These are phyloP conservation scores for Dolichoris vasculosae DNA, from an alignment of 1,140 invertebrate species.

Conservation along the genomic window DNA sequence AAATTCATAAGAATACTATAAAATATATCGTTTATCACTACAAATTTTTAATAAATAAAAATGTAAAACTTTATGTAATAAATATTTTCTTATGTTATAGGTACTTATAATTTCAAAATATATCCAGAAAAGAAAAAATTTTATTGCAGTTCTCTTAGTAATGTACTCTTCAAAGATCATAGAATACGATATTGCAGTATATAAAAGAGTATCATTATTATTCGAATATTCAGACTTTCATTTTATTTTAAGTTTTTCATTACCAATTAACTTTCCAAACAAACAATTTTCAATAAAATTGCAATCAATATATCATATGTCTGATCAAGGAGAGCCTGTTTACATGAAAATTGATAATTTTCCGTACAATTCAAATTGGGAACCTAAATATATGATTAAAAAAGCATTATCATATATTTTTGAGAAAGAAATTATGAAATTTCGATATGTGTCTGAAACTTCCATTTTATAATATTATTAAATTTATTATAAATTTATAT, in stretches of 20 bases:
- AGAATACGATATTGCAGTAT: not conserved
- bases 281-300: not conserved
- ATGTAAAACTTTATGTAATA: not conserved
- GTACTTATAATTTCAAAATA: not conserved
- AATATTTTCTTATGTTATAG: constrained; percentile 11
- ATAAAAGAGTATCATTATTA: not conserved
- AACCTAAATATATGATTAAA: not conserved
- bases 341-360: not conserved
- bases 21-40: not conserved
- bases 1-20: not conserved
- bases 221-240: not conserved
- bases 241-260: not conserved
- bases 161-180: not conserved
- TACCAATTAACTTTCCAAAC: not conserved
- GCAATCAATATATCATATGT: not conserved
- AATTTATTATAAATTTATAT: too few relatives aligned
- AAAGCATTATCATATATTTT: not conserved
- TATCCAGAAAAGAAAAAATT: constrained; percentile 6
- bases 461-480: too few relatives aligned
- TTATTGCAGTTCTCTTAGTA: not conserved
- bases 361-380: not conserved
- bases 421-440: not conserved
- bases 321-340: not conserved
- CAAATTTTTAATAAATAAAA: not conserved
- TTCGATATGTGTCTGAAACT: not conserved